Conservation (phyloP, 2,113 vertebrate species). For the Entelurus aequoreus region DNA sequence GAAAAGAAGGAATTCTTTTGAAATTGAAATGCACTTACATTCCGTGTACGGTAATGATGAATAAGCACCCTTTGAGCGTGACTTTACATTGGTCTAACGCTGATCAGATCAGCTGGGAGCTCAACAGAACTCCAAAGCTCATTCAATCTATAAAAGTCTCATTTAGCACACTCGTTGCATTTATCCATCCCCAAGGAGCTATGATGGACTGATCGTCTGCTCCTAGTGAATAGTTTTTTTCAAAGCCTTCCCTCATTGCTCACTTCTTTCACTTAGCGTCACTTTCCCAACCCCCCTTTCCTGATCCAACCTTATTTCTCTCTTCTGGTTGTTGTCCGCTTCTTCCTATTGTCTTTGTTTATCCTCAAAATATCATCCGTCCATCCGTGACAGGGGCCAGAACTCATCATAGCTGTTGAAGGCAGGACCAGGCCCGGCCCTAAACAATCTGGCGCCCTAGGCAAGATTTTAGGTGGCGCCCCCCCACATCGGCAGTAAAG, state of each 20-base stretch:
- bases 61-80: neutral
- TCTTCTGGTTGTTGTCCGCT: constrained; percentile 12
- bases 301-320: constrained; percentile 10
- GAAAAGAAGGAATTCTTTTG: too few relatives aligned
- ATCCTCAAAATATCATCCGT: constrained; percentile 2
- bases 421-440: too few relatives aligned
- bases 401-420: too few relatives aligned
- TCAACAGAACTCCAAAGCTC: constrained; percentile 7
- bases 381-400: neutral
- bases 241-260: constrained; percentile 21
- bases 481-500: too few relatives aligned
- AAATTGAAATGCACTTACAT: too few relatives aligned
- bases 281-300: constrained; percentile 8
- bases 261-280: constrained; percentile 4
- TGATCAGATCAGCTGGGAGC: constrained; percentile 16
- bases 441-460: too few relatives aligned
- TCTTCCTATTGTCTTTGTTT: neutral
- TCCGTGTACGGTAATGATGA: too few relatives aligned
- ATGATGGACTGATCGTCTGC: constrained; percentile 43
- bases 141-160: constrained; percentile 21
- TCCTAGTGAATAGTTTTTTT: constrained; percentile 26
- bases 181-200: constrained; percentile 40
- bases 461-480: too few relatives aligned
- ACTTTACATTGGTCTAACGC: constrained; percentile 11
- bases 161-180: constrained; percentile 30